Evolutionary conservation across 2,113 vertebrate species (phyloP), one percentile per base, ranked within the genome.

Genomic region (Chamaea fasciata): DNA sequence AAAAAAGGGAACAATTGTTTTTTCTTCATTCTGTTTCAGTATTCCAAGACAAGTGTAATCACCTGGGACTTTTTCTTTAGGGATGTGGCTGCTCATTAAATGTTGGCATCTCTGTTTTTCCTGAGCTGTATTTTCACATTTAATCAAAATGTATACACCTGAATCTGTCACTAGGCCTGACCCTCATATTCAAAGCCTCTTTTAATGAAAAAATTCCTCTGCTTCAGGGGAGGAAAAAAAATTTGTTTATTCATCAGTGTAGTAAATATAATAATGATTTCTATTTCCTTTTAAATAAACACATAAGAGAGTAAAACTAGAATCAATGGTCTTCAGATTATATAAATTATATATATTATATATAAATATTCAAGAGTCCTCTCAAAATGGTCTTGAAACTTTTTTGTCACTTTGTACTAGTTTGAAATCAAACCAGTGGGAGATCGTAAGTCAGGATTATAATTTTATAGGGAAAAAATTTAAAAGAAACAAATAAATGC

Each of bases 51-150:
- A 90, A 75, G 49, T 74, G 59, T 91, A 86, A 91, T 90, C 90
- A 95, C 94, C 96, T 96, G 93, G 76, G 21, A n/a, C 20, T 11
- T 91, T 60, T 90, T 87, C 65, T 86, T 56, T 82, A 67, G 80
- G 87, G 42, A 42, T 88, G 39, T 91, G 91, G 93, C 95, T 96
- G 73, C 92, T 97, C 95, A 63, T 96, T 97, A 92, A 67, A 92
- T 84, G 89, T 96, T 97, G 76, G 35, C 41, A 82, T 92, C 63
- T 90, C 68, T 71, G 15, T 60, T 79, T 94, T 93, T 67, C 53
- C 52, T 47, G 70, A 90, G 59, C 73, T 86, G 44, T 86, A 46
- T 97, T 96, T 97, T 96, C 93, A 68, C 49, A 56, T 86, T 67
- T 93, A 95, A 93, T 96, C 91, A 65, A 28, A 89, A 42, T 50